Evolutionary conservation across 2,797 vertebrate species (phyloP), one percentile per base, ranked within the genome.

Genomic region (Xiphophorus birchmanni): DNA sequence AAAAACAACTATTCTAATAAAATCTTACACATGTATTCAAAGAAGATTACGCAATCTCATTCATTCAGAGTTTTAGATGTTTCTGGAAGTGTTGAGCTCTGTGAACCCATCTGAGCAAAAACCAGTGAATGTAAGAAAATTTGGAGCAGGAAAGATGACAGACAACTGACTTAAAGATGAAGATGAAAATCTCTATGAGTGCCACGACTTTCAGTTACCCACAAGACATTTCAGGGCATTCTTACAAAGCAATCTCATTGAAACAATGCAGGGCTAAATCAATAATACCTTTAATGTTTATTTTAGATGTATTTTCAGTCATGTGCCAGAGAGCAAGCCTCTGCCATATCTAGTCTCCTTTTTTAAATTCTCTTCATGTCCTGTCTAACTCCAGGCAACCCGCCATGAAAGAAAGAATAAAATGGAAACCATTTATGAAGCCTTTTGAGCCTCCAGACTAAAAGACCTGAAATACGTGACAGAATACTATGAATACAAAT

Each of bases 401-500:
- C 37, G 73, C 40, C 65, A 72, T 11, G 1, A 63, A 84, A 45
- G n/a, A 50, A 60, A 78, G 29, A 71, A 82, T 81, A 29, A 80
- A 63, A 23, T n/a, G 45, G 80, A 65, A 67, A 17, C 78, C 44
- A 81, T 79, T 80, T 81, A 79, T 81, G 50, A 76, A 77, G 42
- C 42, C 5, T 17, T 81, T 58, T 58, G 52, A 82, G 71, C 45
- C 79, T 80, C 50, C n/a, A 77, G 47, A 80, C 78, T 56, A 60
- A 76, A 67, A 5, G 73, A 65, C 58, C n/a, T 74, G 63, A 73
- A 75, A 83, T 21, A 37, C 67, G 72, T 71, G 63, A 54, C 40
- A 44, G 80, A 15, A 52, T 3, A 18, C 76, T 45, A 8, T 84
- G 85, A 89, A 91, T 87, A 88, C 81, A 86, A 82, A 90, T 35